Evolutionary conservation across 1,140 invertebrate species (phyloP).

Genomic region (Ephestia elutella): DNA sequence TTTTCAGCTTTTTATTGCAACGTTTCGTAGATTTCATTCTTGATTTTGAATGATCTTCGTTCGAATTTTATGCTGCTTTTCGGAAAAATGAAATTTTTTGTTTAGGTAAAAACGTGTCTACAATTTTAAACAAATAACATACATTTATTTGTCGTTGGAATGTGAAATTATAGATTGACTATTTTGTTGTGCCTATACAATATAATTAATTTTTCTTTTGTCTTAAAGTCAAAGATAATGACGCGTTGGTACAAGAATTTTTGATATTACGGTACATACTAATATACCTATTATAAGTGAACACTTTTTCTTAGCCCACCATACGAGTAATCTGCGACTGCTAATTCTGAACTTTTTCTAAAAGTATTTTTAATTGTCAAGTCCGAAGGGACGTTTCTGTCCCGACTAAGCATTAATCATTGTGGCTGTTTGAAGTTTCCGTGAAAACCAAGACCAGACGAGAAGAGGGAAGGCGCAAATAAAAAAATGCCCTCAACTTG

Average conservation of each 20-base stretch:
- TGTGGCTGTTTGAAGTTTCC: conserved; percentile 52
- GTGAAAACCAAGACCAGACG: conserved; percentile 62
- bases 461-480: conserved; percentile 51
- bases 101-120: no score
- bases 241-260: no score
- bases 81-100: background rate
- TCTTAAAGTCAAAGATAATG: no score
- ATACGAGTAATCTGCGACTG: background rate
- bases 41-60: background rate
- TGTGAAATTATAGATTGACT: no score
- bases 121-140: no score
- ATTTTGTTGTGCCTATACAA: no score
- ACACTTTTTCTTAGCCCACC: background rate
- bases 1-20: conserved; percentile 3
- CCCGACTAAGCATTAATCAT: conserved; percentile 39
- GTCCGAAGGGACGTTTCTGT: background rate
- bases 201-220: no score
- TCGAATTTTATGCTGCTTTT: background rate
- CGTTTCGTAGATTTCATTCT: background rate
- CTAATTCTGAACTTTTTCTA: background rate
- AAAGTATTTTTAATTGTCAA: conserved; percentile 5
- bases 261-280: no score
- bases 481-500: conserved; percentile 59
- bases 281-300: no score
- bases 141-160: no score